A percentile compares a stretch with the other conserved stretches of the same genome.
phyloP scores from a whole-genome alignment of 2,113 vertebrate species.

The Strix aluco region DNA sequence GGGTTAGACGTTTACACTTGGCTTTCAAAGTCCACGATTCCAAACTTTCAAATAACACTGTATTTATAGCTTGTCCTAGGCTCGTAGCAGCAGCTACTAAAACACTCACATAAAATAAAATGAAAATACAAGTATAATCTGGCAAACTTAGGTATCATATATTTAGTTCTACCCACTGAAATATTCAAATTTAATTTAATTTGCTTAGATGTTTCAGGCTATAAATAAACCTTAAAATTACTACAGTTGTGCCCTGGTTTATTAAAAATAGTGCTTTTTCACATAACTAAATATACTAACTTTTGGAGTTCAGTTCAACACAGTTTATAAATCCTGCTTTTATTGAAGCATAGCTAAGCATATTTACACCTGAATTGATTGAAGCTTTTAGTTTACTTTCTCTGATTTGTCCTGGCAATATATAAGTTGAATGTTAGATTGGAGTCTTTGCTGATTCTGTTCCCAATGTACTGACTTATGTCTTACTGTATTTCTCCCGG shows the following conservation, averaged over 20 bases:
- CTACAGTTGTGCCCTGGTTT: not conserved
- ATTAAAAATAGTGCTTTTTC: not conserved
- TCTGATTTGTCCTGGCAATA: not conserved
- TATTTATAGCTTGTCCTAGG: conserved; percentile 9
- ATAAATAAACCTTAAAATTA: not conserved
- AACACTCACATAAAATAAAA: not conserved
- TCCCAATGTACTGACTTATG: not conserved
- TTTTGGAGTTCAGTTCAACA: not conserved
- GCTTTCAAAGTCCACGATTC: not conserved
- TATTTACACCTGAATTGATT: not conserved
- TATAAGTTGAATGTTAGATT: not conserved
- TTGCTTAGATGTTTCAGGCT: not conserved
- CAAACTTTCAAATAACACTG: not conserved
- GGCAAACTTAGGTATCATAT: not conserved
- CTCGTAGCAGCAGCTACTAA: not conserved
- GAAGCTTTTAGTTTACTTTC: not conserved
- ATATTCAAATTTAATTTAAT: not conserved
- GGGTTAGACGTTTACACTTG: not conserved
- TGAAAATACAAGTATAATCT: not conserved
- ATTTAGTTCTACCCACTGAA: not conserved
- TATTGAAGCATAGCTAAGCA: not conserved
- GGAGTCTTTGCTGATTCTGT: not conserved
- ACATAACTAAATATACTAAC: not conserved
- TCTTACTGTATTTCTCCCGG: not conserved
- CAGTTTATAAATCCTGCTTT: not conserved